Evolutionary conservation across 2,113 vertebrate genomes (phyloP).

Genomic region (Podocnemis expansa): DNA sequence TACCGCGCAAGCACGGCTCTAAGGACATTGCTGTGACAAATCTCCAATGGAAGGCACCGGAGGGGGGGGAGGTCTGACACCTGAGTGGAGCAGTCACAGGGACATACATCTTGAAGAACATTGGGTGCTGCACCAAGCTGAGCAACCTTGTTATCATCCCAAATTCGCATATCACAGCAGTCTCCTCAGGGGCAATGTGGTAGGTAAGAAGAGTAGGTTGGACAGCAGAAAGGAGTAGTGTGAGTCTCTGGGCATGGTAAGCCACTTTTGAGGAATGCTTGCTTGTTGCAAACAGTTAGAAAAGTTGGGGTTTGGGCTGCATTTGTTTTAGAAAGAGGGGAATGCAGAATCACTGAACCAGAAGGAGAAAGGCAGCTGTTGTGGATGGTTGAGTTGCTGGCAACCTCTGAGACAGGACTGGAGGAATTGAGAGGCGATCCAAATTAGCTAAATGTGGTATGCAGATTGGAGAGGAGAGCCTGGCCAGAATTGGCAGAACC

Average conservation of each 20-base stretch:
- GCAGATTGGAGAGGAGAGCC: background rate
- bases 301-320: background rate
- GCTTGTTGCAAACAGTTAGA: background rate
- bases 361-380: rapidly evolving
- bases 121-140: too few species aligned
- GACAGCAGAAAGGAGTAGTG: background rate
- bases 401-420: background rate
- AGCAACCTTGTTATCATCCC: too few species aligned
- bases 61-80: too few species aligned
- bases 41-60: too few species aligned
- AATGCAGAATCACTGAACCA: background rate
- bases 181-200: background rate
- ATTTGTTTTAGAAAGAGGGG: background rate
- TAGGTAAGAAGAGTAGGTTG: background rate
- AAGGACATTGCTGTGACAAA: too few species aligned
- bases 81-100: too few species aligned
- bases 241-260: background rate
- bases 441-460: background rate
- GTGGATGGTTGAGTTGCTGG: background rate
- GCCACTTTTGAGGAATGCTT: background rate
- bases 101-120: too few species aligned
- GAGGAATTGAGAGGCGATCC: background rate
- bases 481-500: background rate
- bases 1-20: too few species aligned
- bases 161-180: background rate